phyloP scores from a whole-genome alignment of 2,113 vertebrate species.

The Hydropotes inermis region DNA sequence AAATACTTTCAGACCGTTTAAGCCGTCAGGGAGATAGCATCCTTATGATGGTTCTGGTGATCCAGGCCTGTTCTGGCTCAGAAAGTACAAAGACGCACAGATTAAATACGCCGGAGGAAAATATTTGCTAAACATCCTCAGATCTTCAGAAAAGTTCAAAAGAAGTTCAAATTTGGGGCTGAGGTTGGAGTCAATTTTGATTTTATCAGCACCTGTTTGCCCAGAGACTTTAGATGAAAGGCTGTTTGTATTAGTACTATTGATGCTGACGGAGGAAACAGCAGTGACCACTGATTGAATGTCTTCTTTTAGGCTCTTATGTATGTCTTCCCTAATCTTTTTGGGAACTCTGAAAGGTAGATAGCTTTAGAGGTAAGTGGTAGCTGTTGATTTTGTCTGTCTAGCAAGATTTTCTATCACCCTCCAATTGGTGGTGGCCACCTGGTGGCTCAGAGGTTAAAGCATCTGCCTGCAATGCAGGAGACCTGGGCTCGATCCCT shows the following conservation, averaged over 20 bases:
- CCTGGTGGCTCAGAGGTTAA: no score
- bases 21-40: constrained; percentile 7
- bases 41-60: not conserved
- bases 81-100: not conserved
- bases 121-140: not conserved
- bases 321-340: not conserved
- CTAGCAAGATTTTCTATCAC: not conserved
- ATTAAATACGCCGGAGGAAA: not conserved
- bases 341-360: not conserved
- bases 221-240: not conserved
- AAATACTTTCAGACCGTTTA: constrained; percentile 24
- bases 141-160: constrained; percentile 43
- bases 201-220: constrained; percentile 33
- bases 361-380: not conserved
- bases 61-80: not conserved
- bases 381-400: not conserved
- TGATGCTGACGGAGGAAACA: not conserved
- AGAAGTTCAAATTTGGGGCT: constrained; percentile 33
- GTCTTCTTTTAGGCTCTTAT: not conserved
- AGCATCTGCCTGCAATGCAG: no score
- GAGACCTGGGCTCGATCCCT: no score
- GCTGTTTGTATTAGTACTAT: not conserved
- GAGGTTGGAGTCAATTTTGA: not conserved
- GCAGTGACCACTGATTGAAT: not conserved
- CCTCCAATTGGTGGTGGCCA: not conserved